Base-by-base conservation (phyloP, 2,888 invertebrate genomes). In the Phalera bucephala region DNA sequence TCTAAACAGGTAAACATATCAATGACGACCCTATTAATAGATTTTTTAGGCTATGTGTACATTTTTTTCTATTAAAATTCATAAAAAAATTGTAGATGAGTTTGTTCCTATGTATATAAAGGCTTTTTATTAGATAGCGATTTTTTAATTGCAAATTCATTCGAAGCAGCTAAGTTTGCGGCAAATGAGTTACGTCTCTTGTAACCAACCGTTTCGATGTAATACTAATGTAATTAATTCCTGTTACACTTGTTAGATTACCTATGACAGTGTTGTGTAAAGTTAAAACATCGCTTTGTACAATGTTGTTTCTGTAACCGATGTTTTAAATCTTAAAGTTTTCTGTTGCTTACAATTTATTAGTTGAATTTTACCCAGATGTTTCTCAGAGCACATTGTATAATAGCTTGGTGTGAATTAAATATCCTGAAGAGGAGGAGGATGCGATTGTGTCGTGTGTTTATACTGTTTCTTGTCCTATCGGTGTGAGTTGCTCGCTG, bases 101-200 rank as follows among this genome's bases (percentile, higher is more conserved):
- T 36, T 28, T 27, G 21, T 34, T 35, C 20, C 29, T 28, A 35
- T 25, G 7, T 11, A 6, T 23, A 7, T 10, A 22, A 22, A 10
- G 6, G 23, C 11, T 9, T 22, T 23, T 23, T 10, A 23, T 23
- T 12, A 25, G 8, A 1, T 25, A 25, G 8, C 3, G 11, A 12
- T 25, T 12, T 8, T 25, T 2, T 12, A 12, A 25, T 8, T 12
- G 8, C 6, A 13, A 25, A 31, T 32, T 26, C 27, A 33, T 29
- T 28, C 28, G 47, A 59, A 59, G 59, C 56, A 56, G 45, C 56
- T 17, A 44, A 45, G 56, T 52, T 53, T 50, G 39, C 37, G 34
- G 29, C 44, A 47, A 39, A 38, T 32, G 19, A 29, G 12, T 27
- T 26, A 29, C 44, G 38, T 27, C 37, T 28, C 38, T 32, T 21